Base-by-base conservation (phyloP, 2,113 vertebrate genomes). In the Epinephelus moara region DNA sequence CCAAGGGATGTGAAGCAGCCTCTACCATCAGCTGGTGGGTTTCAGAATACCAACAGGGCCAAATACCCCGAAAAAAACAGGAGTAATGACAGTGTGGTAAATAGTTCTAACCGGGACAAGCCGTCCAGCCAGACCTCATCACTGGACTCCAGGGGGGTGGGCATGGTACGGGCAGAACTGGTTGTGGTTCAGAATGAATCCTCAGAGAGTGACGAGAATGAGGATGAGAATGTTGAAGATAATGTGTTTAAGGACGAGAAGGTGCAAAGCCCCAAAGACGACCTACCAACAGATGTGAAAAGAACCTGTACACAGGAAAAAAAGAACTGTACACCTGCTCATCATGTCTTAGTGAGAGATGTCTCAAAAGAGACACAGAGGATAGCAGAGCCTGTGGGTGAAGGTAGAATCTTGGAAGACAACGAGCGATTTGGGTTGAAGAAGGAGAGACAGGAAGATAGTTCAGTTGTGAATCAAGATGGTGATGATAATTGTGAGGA, bases 131-230 rank as follows among this genome's bases (percentile, higher is more conserved):
- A 90, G 74, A 75, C 78, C 21, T 59, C 92, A 19, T 67, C 85
- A 21, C n/a, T 86, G 62, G 89, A 89, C 50, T 82, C 93, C 72
- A 78, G 70, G 50, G 89, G 90, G 2, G 75, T 75, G 15, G 93
- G 95, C 25, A 85, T 94, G 80, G 95, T 95, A 64, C 92, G 94
- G 6, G 91, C 95, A 2, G 96, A 97, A 78, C 88, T 97, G 50
- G 92, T 96, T 55, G 94, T 95, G 30, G 95, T 96, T 81, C 95
- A 96, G 89, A 96, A 95, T 60, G 96, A 97, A 86, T 96, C 96
- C 40, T 97, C 96, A 0, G 97, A 96, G 82, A 94, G 94, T 52
- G 96, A 96, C 14, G 94, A 95, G 53, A 94, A 92, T 4, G 93
- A 94, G 11, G 90, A 93, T 0, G 93, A 92, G 9, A 66, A 63